Conservation (phyloP, 2,888 invertebrate genomes). For the Mechanitis messenoides region DNA sequence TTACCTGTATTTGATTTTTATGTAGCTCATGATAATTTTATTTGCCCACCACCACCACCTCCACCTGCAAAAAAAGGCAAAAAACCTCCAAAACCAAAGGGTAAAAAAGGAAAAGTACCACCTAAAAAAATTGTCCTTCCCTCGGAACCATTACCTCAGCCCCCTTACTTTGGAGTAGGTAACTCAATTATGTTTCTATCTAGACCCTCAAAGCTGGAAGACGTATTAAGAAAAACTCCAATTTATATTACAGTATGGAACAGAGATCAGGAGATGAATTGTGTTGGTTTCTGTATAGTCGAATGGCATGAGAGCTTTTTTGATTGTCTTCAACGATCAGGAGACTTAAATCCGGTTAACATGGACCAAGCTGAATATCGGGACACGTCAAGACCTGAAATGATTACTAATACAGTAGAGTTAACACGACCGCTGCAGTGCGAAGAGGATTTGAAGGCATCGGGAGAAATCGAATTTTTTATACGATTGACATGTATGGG, state of each 20-base stretch:
- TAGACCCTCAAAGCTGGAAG: slow-evolving; percentile 60
- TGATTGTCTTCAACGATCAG: slow-evolving; percentile 51
- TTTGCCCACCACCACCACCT: slow-evolving; percentile 61
- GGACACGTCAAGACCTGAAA: slow-evolving; percentile 53
- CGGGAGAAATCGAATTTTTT: slow-evolving; percentile 64
- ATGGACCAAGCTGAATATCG: slow-evolving; percentile 63
- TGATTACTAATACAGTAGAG: slow-evolving; percentile 63
- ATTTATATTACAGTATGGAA: slow-evolving; percentile 68
- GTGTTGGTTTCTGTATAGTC: slow-evolving; percentile 56
- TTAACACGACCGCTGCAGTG: slow-evolving; percentile 55
- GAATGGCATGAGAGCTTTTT: slow-evolving; percentile 66
- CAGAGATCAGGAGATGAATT: slow-evolving; percentile 61
- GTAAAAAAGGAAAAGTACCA: slow-evolving; percentile 42
- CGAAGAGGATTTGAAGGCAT: slow-evolving; percentile 64
- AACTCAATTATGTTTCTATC: slow-evolving; percentile 65
- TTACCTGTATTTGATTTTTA: slow-evolving; percentile 65
- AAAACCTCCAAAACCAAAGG: slow-evolving; percentile 44
- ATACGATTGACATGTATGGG: slow-evolving; percentile 62
- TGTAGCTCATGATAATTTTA: slow-evolving; percentile 68
- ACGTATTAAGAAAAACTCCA: slow-evolving; percentile 57
- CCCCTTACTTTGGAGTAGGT: slow-evolving; percentile 68
- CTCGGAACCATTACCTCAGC: slow-evolving; percentile 66
- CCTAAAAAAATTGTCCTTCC: slow-evolving; percentile 53
- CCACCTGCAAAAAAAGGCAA: slow-evolving; percentile 52
- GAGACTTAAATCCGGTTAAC: slow-evolving; percentile 56